Evolutionary conservation across 2,113 vertebrate species (phyloP).

Genomic region (Campylorhamphus procurvoides): DNA sequence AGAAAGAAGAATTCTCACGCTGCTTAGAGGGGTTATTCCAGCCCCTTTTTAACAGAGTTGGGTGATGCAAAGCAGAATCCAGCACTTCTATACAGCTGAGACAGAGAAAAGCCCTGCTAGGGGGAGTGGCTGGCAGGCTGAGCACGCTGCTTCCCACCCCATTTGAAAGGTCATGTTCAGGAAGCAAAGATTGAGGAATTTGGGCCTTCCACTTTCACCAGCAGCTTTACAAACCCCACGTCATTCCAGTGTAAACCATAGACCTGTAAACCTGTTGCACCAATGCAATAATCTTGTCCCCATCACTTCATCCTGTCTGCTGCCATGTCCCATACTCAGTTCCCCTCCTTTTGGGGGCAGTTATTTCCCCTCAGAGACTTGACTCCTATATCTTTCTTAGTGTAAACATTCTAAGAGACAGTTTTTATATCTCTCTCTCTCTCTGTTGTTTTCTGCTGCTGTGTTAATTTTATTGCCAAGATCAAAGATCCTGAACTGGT

Average conservation of each 20-base stretch:
- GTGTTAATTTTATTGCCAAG: slow-evolving; percentile 38
- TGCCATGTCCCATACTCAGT: neutral
- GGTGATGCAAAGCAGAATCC: neutral
- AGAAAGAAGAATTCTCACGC: neutral
- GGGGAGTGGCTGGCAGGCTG: neutral
- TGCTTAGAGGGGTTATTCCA: neutral
- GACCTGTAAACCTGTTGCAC: neutral
- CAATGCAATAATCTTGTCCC: neutral
- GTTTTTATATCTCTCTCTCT: neutral
- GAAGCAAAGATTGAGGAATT: neutral
- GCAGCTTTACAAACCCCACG: neutral
- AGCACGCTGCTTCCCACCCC: neutral
- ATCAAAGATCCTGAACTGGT: slow-evolving; percentile 15
- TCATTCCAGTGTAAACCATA: neutral
- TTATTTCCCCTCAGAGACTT: neutral
- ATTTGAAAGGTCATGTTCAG: neutral
- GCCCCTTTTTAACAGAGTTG: neutral
- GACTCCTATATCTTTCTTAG: neutral
- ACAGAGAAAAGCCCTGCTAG: neutral
- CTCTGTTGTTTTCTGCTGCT: neutral
- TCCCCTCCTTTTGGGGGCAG: neutral
- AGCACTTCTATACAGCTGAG: neutral
- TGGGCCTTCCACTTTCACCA: neutral
- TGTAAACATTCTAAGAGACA: neutral
- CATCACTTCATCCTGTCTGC: neutral